phyloP scores from a whole-genome alignment of 2,888 invertebrate species.

The Amphimallon solstitiale region DNA sequence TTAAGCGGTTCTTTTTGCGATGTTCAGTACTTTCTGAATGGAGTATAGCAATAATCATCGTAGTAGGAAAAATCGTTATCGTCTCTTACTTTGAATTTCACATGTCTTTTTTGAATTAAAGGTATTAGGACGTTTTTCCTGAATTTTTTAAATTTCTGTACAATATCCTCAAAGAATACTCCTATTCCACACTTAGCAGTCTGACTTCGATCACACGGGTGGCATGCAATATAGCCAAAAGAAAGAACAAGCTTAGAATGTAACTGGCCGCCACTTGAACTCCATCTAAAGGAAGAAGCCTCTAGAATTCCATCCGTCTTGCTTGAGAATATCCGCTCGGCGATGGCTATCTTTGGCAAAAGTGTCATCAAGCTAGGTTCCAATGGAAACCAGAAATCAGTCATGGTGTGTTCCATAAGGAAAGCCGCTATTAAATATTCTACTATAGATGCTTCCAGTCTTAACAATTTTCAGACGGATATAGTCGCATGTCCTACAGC shows the following conservation, averaged over 20 bases:
- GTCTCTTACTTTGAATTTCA: slow-evolving; percentile 8
- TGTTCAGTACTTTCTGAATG: background rate
- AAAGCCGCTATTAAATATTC: slow-evolving; percentile 55
- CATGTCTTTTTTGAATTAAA: background rate
- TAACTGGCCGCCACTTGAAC: slow-evolving; percentile 53
- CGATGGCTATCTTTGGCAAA: slow-evolving; percentile 49
- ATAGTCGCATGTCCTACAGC: slow-evolving; percentile 55
- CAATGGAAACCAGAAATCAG: slow-evolving; percentile 60
- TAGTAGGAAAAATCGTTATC: background rate
- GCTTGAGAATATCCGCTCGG: slow-evolving; percentile 47
- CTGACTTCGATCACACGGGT: slow-evolving; percentile 49
- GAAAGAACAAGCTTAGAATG: slow-evolving; percentile 52
- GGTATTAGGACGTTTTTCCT: slow-evolving; percentile 19
- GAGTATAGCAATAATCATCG: background rate
- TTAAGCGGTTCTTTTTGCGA: background rate
- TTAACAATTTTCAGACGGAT: slow-evolving; percentile 54
- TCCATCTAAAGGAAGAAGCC: slow-evolving; percentile 48
- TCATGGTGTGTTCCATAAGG: slow-evolving; percentile 56
- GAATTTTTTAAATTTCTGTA: slow-evolving; percentile 26
- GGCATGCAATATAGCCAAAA: slow-evolving; percentile 46
- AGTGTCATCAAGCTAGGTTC: slow-evolving; percentile 50
- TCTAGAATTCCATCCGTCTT: slow-evolving; percentile 46
- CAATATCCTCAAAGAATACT: slow-evolving; percentile 40
- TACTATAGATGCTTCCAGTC: slow-evolving; percentile 47
- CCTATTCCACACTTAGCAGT: slow-evolving; percentile 42